Percentiles rank a stretch among this genome's conserved stretches.
These are phyloP conservation scores for Drosophila persimilis DNA, from an alignment of 1,140 invertebrate genomes.

Conservation along the genomic window DNA sequence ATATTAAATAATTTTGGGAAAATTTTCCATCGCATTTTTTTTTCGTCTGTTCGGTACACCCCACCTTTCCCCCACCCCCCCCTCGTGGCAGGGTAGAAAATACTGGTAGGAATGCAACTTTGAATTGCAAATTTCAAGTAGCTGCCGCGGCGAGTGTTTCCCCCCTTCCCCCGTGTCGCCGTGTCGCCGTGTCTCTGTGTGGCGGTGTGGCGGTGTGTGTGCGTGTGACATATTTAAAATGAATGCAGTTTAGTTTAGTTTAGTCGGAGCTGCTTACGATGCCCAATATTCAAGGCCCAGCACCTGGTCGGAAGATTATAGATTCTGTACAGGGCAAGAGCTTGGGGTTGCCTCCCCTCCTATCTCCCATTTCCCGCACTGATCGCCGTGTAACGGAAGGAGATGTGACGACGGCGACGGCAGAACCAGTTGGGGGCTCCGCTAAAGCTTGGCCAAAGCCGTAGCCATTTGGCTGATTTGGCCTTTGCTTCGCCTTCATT, in stretches of 20 bases:
- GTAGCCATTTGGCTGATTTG: conserved; percentile 40
- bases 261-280: conserved; percentile 6
- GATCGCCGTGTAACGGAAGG: not conserved
- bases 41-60: too few species aligned
- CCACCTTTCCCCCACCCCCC: too few species aligned
- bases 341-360: too few species aligned
- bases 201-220: conserved; percentile 28
- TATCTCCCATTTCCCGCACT: too few species aligned
- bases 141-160: conserved; percentile 9
- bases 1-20: too few species aligned
- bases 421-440: conserved; percentile 36
- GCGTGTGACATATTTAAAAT: conserved; percentile 30
- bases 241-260: conserved; percentile 16
- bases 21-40: too few species aligned
- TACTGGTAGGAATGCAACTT: conserved; percentile 14
- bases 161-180: not conserved
- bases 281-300: not conserved
- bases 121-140: conserved; percentile 54
- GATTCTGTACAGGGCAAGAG: too few species aligned
- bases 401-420: conserved; percentile 31
- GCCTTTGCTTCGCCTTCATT: conserved; percentile 28
- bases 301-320: too few species aligned
- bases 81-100: too few species aligned
- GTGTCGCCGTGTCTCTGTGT: conserved; percentile 1
- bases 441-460: conserved; percentile 14